A percentile compares a stretch with the other conserved stretches of the same genome.
phyloP scores from a whole-genome alignment of 2,888 invertebrate species.

The Athripsodes cinereus region DNA sequence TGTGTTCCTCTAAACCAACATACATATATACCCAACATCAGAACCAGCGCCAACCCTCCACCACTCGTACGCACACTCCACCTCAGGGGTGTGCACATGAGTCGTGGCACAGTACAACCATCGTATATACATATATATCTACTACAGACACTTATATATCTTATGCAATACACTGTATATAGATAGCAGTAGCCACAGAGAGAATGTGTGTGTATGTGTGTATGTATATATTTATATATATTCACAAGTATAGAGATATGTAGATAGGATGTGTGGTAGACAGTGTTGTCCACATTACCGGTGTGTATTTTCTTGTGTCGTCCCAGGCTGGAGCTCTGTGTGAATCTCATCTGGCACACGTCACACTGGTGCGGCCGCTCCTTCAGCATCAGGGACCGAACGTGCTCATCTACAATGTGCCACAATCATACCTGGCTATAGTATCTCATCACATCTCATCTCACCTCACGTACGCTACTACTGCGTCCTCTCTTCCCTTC shows the following conservation, averaged over 20 bases:
- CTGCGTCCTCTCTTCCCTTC: too few relatives aligned
- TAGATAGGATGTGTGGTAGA: neutral
- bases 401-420: constrained; percentile 40
- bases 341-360: constrained; percentile 60
- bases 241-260: neutral
- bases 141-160: too few relatives aligned
- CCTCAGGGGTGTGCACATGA: neutral
- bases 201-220: constrained; percentile 1
- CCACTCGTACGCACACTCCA: neutral
- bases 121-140: too few relatives aligned
- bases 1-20: constrained; percentile 50
- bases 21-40: constrained; percentile 14
- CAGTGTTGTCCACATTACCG: constrained; percentile 39
- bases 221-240: constrained; percentile 1
- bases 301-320: constrained; percentile 63
- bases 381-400: constrained; percentile 46
- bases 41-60: constrained; percentile 8
- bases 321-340: constrained; percentile 62
- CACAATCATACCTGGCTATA: constrained; percentile 12
- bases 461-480: too few relatives aligned
- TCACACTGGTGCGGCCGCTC: constrained; percentile 58
- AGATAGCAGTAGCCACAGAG: neutral
- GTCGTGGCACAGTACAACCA: neutral
- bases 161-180: too few relatives aligned
- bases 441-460: constrained; percentile 2